Percentiles rank a stretch among this genome's conserved stretches.
phyloP scores from a whole-genome alignment of 2,113 vertebrate species.

The Mesocricetus auratus region DNA sequence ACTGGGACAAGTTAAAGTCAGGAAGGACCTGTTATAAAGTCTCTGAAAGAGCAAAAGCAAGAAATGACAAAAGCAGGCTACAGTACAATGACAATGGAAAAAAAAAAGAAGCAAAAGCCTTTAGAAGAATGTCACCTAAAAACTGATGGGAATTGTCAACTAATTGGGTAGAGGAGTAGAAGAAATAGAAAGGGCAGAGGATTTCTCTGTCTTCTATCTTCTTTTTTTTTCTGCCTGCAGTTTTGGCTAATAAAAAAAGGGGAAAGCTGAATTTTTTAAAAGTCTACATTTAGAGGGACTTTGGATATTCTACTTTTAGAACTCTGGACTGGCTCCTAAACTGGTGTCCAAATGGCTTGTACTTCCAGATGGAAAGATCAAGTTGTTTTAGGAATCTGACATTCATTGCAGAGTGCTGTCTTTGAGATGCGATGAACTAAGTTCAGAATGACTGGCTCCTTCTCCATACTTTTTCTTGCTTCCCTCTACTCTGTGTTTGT shows the following conservation, averaged over 20 bases:
- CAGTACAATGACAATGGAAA: neutral
- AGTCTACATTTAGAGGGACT: constrained; percentile 41
- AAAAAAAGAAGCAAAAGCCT: neutral
- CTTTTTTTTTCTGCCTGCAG: neutral
- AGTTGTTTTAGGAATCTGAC: constrained; percentile 59
- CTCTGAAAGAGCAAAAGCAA: constrained; percentile 44
- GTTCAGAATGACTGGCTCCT: neutral
- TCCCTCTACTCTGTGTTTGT: neutral
- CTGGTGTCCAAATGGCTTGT: constrained; percentile 50
- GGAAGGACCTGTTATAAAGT: neutral
- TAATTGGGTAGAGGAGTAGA: neutral
- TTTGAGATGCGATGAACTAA: constrained; percentile 24
- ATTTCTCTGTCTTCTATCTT: neutral
- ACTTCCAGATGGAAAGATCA: constrained; percentile 64
- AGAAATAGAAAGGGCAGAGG: neutral
- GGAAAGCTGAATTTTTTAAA: constrained; percentile 10
- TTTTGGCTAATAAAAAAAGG: constrained; percentile 48
- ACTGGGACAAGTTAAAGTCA: constrained; percentile 27
- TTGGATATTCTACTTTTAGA: constrained; percentile 73
- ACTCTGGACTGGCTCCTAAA: constrained; percentile 66
- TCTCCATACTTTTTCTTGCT: neutral
- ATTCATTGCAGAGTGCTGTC: constrained; percentile 31
- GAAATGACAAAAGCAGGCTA: constrained; percentile 33
- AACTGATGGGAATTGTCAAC: neutral
- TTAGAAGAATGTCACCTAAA: neutral